Evolutionary conservation across 2,888 invertebrate genomes (phyloP), one percentile per base, ranked within the genome.

Genomic region (Odiellus spinosus): DNA sequence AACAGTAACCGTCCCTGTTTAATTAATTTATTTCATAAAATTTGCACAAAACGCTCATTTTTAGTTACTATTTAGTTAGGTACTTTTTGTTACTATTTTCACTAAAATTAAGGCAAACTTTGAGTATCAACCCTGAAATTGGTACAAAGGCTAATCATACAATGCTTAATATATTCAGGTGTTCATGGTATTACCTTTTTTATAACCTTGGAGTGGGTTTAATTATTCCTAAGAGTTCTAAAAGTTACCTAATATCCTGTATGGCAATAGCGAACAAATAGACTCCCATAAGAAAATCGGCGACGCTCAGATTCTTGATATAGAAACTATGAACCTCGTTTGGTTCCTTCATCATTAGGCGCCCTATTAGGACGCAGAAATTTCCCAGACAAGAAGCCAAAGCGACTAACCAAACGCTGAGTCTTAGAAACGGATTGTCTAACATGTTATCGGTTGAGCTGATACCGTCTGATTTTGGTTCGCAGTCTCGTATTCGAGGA

Each of bases 361-460:
- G 47, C 48, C 76, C 76, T 67, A 72, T 74, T 12, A 79, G 63
- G 1, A 79, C 78, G 51, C 76, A 63, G 2, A 69, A 59, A 57
- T 80, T 79, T n/a, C 78, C 76, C 14, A 71, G 55, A 44, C 74
- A 70, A 3, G 77, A 77, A 10, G 75, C 60, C 17, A 70, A 59
- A 3, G 75, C 74, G 61, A 78, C 74, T 35, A 73, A 60, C 78
- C 78, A 78, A 15, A 77, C 73, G 0, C 74, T 71, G 40, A 72
- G 68, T 26, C 77, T 67, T 41, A 78, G 60, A 11, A 73, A 62
- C 10, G 73, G 71, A 52, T 73, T 74, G 38, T 69, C 71, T 8
- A 79, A 60, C 19, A 79, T 63, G 59, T 77, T 71, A 38, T 70
- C 64, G 36, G 71, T 67, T 10, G 77, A 76, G 0, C 78, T 78